Evolutionary conservation across 2,797 vertebrate genomes (phyloP).

Genomic region (Phrynocephalus guinanensis): DNA sequence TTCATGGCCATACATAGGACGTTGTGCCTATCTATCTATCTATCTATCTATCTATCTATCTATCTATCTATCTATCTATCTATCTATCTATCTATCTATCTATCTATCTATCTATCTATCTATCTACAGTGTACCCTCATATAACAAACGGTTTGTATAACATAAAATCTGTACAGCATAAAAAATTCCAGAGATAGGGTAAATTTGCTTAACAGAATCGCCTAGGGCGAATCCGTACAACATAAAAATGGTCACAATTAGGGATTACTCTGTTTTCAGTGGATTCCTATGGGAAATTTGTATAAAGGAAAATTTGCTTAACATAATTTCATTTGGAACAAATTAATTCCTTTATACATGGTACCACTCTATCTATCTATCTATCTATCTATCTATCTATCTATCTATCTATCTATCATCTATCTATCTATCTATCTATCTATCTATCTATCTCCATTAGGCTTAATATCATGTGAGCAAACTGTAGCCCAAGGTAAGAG

Average conservation of each 20-base stretch:
- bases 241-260: too few relatives aligned
- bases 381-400: not conserved
- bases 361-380: too few relatives aligned
- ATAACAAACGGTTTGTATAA: too few relatives aligned
- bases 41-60: not conserved
- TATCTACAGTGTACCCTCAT: not conserved
- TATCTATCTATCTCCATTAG: not conserved
- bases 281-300: too few relatives aligned
- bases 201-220: too few relatives aligned
- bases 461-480: slow-evolving; percentile 5
- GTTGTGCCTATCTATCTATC: not conserved
- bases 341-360: too few relatives aligned
- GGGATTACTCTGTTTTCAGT: too few relatives aligned
- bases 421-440: not conserved
- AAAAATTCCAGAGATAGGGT: too few relatives aligned
- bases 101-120: not conserved
- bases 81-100: not conserved
- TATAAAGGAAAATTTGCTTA: too few relatives aligned
- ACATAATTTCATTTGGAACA: too few relatives aligned
- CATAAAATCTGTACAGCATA: too few relatives aligned
- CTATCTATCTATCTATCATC: not conserved
- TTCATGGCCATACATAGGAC: slow-evolving; percentile 19
- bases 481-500: slow-evolving; percentile 22
- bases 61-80: not conserved
- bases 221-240: too few relatives aligned